Base-by-base conservation (phyloP, 2,888 invertebrate species). In the Archaeoteleia sp. region DNA sequence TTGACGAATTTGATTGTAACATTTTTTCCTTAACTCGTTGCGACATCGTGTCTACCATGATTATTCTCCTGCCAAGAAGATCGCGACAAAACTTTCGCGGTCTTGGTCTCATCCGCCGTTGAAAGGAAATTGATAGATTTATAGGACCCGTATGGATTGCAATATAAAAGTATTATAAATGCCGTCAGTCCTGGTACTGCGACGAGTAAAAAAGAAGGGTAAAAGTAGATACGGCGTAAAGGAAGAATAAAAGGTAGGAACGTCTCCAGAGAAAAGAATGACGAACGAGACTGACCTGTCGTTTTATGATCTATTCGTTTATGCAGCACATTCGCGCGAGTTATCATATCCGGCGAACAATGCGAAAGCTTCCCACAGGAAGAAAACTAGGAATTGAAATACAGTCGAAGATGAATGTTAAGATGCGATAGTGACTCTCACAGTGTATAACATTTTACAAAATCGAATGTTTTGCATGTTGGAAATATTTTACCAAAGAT, bases 51-150 rank as follows among this genome's bases (percentile, higher is more conserved):
- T 17, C 6, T 9, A 8, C 20, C 13, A 30, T 20, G 32, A 46
- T 48, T 35, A 35, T 8, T 10, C n/a, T 10, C 35, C 48, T 34
- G 25, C 35, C n/a, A 35, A 48, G 25, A 7, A 46, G n/a, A 20
- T 34, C 25, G 25, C 35, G 49, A 57, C 34, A 51, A 51, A 53
- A 57, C 23, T 57, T 53, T 53, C 39, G 35, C 46, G 39, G 27
- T 37, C 48, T 20, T n/a, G 8, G 39, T 55, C 57, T 65, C 62
- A 62, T 46, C 53, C 49, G 35, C 48, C 65, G 66, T 65, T 67
- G 65, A 67, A 60, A 71, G 57, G 57, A 68, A 71, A 73, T 72
- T 77, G 82, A 82, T 78, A 76, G 80, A 80, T 82, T 81, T 81
- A 80, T 78, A 70, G 71, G 74, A 54, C 72, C 46, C 70, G 71